Percentiles rank a stretch among this genome's conserved stretches.
These are phyloP conservation scores for Alentia gelatinosa DNA, from an alignment of 2,888 invertebrate species.

Conservation along the genomic window DNA sequence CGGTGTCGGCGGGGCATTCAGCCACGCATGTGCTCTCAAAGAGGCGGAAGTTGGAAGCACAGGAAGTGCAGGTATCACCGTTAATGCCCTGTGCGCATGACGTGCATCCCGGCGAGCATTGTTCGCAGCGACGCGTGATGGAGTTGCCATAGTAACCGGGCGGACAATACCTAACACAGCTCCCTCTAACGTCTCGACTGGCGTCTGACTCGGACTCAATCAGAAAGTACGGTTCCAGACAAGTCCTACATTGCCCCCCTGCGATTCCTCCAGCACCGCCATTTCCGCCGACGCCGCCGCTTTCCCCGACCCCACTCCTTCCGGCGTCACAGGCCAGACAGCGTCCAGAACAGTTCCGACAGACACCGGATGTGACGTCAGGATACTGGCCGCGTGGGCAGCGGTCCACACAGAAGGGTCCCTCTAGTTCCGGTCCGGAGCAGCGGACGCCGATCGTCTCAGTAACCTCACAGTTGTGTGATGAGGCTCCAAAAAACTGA, in stretches of 20 bases:
- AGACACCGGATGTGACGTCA: slow-evolving; percentile 1
- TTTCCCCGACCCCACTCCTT: neutral
- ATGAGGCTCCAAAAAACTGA: neutral
- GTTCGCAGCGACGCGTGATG: slow-evolving; percentile 28
- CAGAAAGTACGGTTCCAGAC: slow-evolving; percentile 32
- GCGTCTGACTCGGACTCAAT: neutral
- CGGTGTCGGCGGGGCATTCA: neutral
- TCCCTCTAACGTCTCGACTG: neutral
- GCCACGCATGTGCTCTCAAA: slow-evolving; percentile 5
- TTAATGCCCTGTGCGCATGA: slow-evolving; percentile 8
- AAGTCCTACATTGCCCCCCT: neutral
- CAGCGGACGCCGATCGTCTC: slow-evolving; percentile 57
- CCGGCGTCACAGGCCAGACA: slow-evolving; percentile 47
- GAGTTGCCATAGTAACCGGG: slow-evolving; percentile 55
- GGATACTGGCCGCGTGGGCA: slow-evolving; percentile 56
- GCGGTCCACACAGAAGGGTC: slow-evolving; percentile 3
- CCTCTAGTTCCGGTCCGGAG: slow-evolving; percentile 49
- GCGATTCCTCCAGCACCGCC: neutral
- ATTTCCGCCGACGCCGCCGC: too few relatives aligned
- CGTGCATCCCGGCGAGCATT: slow-evolving; percentile 51
- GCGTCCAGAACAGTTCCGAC: slow-evolving; percentile 21
- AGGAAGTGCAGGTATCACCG: slow-evolving; percentile 42
- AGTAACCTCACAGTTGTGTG: slow-evolving; percentile 55
- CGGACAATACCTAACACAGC: slow-evolving; percentile 41
- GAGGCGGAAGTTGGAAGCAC: neutral